These are phyloP conservation scores for Pseudocheirus occidentalis DNA, from an alignment of 2,797 vertebrate species.

Conservation along the genomic window DNA sequence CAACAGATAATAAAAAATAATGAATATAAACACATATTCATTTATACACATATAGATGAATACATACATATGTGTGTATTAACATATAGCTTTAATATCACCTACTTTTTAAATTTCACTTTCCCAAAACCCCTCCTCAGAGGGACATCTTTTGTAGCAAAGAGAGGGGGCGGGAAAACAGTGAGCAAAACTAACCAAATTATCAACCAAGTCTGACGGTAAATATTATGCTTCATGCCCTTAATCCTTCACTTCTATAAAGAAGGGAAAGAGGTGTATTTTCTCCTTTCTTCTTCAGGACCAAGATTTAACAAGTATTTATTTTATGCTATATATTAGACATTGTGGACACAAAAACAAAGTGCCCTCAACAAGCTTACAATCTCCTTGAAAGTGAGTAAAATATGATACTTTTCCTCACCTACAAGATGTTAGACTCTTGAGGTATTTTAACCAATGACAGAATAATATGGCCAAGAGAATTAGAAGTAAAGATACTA, in stretches of 20 bases:
- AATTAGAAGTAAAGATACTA: background rate
- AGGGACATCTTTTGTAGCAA: background rate
- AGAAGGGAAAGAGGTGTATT: background rate
- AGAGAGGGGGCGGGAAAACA: background rate
- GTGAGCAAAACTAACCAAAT: background rate
- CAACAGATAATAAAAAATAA: background rate
- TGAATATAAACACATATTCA: background rate
- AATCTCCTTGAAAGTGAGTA: background rate
- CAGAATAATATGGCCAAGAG: background rate
- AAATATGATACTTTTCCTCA: background rate
- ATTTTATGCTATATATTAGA: background rate
- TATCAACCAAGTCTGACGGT: background rate
- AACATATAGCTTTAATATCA: background rate
- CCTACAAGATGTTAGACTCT: background rate
- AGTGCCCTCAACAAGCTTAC: background rate
- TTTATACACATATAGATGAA: background rate
- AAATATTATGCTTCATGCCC: background rate
- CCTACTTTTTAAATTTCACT: background rate
- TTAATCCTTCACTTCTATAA: background rate
- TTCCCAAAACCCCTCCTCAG: background rate
- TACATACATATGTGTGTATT: background rate
- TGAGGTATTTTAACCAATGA: background rate
- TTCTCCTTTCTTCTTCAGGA: background rate
- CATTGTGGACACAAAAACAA: background rate
- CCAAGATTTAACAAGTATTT: background rate